A percentile compares a stretch with the other conserved stretches of the same genome.
These are phyloP conservation scores for Dromaius novaehollandiae DNA, from an alignment of 2,113 vertebrate species.

Conservation along the genomic window DNA sequence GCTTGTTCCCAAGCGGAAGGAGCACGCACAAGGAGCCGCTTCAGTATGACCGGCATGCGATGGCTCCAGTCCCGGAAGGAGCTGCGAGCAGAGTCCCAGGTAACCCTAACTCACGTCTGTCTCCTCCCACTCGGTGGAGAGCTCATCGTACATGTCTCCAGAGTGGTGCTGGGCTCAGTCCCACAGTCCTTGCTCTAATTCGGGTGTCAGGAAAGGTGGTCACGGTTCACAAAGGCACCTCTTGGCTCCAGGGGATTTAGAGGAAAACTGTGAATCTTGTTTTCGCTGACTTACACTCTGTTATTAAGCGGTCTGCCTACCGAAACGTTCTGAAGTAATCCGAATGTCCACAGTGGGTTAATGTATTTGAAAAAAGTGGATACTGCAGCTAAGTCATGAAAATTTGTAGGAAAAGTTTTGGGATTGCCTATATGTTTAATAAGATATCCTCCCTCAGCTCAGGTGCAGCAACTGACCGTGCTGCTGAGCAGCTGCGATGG, in stretches of 20 bases:
- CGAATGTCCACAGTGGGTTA: background rate
- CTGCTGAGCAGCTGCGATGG: background rate
- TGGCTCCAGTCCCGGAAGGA: background rate
- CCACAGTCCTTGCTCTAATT: background rate
- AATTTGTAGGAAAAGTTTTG: background rate
- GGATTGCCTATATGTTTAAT: background rate
- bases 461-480: background rate
- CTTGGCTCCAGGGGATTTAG: background rate
- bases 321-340: background rate
- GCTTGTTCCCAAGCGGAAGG: background rate
- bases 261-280: background rate
- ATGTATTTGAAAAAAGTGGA: background rate
- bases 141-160: background rate
- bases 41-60: background rate
- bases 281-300: background rate
- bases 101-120: background rate
- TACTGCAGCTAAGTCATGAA: background rate
- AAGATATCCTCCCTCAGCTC: background rate
- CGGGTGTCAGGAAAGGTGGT: background rate
- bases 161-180: accelerated
- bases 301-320: background rate
- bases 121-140: background rate
- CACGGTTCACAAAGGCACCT: background rate
- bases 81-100: background rate
- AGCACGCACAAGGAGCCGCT: background rate